Evolutionary conservation across 2,888 invertebrate genomes (phyloP), one percentile per base, ranked within the genome.

Genomic region (Drosophila recens): DNA sequence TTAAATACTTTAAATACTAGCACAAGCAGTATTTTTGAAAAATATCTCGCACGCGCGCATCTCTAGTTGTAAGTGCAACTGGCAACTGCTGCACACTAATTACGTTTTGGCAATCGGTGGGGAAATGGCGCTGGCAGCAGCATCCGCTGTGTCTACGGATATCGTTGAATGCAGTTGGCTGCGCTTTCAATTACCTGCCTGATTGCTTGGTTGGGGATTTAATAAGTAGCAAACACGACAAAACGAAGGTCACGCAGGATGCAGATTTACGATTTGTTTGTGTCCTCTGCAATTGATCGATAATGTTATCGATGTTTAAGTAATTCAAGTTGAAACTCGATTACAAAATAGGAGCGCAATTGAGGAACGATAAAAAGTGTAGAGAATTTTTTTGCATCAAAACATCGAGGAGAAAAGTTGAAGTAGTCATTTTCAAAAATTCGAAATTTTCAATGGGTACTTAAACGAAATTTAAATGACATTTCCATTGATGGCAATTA

Each of bases 111-210:
- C 42, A 15, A 20, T 8, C 49, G 38, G 20, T 34, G 34, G 15
- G n/a, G 48, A 61, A 61, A 51, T 40, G 40, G 23, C 63, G 38
- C 11, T 51, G 43, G 20, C 17, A 9, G 17, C 17, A 9, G 51
- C 68, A 56, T 61, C 54, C 59, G 56, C 30, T 61, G 11, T 54
- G 34, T 43, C 43, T 27, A 30, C 58, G 68, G 72, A 68, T 74
- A 51, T 42, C 64, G 46, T 13, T 49, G 43, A 40, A 46, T 62
- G 49, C 75, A 59, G 72, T 48, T 68, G 75, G 58, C 40, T 73
- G 72, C 69, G 57, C 67, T 80, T 80, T 72, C 73, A 79, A 80
- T 80, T 79, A 79, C 43, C 71, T 54, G 67, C 11, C 67, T 53
- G 66, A 70, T 72, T 79, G 63, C 75, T 56, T 59, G 59, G 27